These are phyloP conservation scores for Sebastes cheni DNA, from an alignment of 2,797 vertebrate genomes.

Conservation along the genomic window DNA sequence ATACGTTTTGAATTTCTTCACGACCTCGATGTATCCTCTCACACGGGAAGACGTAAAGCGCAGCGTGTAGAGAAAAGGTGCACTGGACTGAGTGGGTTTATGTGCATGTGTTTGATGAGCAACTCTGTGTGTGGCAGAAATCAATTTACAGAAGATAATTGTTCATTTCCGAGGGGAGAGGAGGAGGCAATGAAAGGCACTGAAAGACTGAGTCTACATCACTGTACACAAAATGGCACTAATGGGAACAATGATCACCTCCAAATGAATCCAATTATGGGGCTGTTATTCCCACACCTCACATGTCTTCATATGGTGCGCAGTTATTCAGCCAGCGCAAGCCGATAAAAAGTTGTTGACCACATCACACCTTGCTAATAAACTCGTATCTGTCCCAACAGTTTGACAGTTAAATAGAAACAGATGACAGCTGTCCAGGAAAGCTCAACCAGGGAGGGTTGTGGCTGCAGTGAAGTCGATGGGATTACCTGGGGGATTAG, in stretches of 20 bases:
- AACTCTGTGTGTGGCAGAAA: slow-evolving; percentile 57
- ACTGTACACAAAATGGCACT: slow-evolving; percentile 73
- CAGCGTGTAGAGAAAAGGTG: neutral
- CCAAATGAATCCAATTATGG: slow-evolving; percentile 81
- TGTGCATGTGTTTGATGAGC: slow-evolving; percentile 40
- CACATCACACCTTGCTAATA: slow-evolving; percentile 47
- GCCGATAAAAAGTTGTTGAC: slow-evolving; percentile 53
- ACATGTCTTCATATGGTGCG: slow-evolving; percentile 42
- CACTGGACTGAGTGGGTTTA: slow-evolving; percentile 21
- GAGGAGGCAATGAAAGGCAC: slow-evolving; percentile 64
- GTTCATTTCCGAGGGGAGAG: slow-evolving; percentile 72
- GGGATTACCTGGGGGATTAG: slow-evolving; percentile 83
- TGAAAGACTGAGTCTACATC: slow-evolving; percentile 74
- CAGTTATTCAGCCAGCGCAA: slow-evolving; percentile 30
- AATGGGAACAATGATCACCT: slow-evolving; percentile 79
- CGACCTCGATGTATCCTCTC: slow-evolving; percentile 65
- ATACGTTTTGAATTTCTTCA: slow-evolving; percentile 68
- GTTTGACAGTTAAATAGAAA: slow-evolving; percentile 54
- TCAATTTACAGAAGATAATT: slow-evolving; percentile 80
- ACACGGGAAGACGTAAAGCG: slow-evolving; percentile 57
- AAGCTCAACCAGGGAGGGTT: slow-evolving; percentile 56
- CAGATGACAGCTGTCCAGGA: slow-evolving; percentile 67
- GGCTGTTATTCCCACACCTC: slow-evolving; percentile 70
- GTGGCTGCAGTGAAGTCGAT: slow-evolving; percentile 62
- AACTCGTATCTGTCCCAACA: slow-evolving; percentile 54